Conservation (phyloP, 2,113 vertebrate species). For the Chascanopsetta lugubris region DNA sequence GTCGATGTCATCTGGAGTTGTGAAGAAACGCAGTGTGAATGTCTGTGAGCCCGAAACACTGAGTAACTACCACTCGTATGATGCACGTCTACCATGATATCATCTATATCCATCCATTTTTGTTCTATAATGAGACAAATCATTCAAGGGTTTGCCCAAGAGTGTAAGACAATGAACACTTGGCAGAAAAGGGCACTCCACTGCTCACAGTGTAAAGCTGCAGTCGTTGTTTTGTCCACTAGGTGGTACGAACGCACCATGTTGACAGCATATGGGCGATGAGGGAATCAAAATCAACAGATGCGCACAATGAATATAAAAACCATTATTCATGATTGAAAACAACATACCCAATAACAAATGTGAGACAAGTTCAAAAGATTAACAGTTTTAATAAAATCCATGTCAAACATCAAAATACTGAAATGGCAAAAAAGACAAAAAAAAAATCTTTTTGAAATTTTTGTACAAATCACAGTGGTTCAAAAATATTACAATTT, state of each 20-base stretch:
- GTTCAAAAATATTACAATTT: slow-evolving; percentile 84
- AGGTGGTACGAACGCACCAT: slow-evolving; percentile 39
- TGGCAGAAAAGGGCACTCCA: neutral
- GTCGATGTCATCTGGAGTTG: neutral
- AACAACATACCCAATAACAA: slow-evolving; percentile 19
- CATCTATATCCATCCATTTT: no score
- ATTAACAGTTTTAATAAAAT: slow-evolving; percentile 84
- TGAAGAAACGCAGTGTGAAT: no score
- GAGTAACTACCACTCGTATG: neutral
- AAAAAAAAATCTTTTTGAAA: slow-evolving; percentile 43
- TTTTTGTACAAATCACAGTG: slow-evolving; percentile 85
- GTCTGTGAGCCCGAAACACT: neutral
- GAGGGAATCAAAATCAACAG: neutral
- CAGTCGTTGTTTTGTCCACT: slow-evolving; percentile 22
- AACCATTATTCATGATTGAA: no score
- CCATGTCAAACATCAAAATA: slow-evolving; percentile 86
- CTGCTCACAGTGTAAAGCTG: neutral
- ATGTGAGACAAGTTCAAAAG: slow-evolving; percentile 61
- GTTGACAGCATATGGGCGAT: neutral
- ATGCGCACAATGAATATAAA: neutral
- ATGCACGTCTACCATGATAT: no score
- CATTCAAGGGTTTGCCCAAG: no score
- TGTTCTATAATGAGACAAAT: no score
- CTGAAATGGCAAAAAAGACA: slow-evolving; percentile 78
- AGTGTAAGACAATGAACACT: no score